Evolutionary conservation across 1,140 invertebrate species (phyloP).

Genomic region (Copidosoma floridanum): DNA sequence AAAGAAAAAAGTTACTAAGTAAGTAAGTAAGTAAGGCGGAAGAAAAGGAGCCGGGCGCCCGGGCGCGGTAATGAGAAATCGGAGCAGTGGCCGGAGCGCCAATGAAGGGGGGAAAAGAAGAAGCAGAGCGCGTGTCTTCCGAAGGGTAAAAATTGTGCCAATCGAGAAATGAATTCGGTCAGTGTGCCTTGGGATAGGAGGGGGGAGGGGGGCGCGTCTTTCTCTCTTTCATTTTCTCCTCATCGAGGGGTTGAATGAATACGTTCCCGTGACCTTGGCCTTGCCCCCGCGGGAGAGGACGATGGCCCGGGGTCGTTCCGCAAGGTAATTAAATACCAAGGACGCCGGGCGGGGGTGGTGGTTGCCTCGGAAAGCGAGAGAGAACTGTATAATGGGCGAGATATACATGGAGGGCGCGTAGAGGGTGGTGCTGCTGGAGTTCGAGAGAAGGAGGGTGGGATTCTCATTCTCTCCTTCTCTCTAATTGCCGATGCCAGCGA

Average conservation of each 20-base stretch:
- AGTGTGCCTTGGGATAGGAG: constrained; percentile 54
- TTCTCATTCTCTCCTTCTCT: no score
- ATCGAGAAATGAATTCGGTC: constrained; percentile 50
- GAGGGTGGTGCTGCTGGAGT: constrained; percentile 39
- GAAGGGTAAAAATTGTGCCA: constrained; percentile 14
- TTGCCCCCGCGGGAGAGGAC: constrained; percentile 37
- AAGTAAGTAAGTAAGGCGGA: no score
- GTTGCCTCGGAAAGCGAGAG: constrained; percentile 40
- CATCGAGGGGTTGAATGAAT: constrained; percentile 46
- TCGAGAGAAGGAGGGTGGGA: constrained; percentile 46
- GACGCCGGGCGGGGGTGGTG: no score
- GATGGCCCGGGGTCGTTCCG: constrained; percentile 48
- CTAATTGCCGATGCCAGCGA: constrained; percentile 53
- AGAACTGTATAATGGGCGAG: constrained; percentile 46
- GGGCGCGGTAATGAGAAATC: not conserved
- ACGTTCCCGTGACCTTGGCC: constrained; percentile 56
- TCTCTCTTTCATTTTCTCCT: constrained; percentile 31
- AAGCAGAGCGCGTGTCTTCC: not conserved
- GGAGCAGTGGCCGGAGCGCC: not conserved
- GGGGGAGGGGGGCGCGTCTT: constrained; percentile 30
- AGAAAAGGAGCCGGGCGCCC: not conserved
- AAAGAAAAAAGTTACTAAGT: not conserved
- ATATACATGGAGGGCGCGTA: constrained; percentile 27
- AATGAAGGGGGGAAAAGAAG: constrained; percentile 1
- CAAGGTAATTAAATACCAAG: constrained; percentile 56